Evolutionary conservation across 2,797 vertebrate species (phyloP), one percentile per base, ranked within the genome.

Genomic region (Mastacembelus armatus): DNA sequence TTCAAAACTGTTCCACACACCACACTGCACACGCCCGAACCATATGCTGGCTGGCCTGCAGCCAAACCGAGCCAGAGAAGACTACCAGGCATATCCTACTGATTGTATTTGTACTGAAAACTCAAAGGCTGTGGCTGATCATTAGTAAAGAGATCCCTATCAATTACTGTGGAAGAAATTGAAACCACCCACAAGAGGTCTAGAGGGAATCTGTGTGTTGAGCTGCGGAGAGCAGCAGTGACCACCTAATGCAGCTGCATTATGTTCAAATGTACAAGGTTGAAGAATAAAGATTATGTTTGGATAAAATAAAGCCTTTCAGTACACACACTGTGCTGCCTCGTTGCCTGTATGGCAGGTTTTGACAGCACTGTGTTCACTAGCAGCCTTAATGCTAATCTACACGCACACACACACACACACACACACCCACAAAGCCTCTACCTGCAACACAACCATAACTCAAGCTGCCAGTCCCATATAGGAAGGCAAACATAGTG

Each of bases 121-220:
- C 73, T 67, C 86, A 56, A 71, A 55, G 74, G 58, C 83, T 69
- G 71, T 40, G 77, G 87, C 80, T 57, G 70, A 85, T 90, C 83
- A 77, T 91, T 90, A 89, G 81, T 68, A 83, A 89, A 83, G 62
- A 90, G 81, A 90, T 83, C 80, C 80, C 81, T 86, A 88, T 87
- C 86, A 80, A 83, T 92, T 88, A 90, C 85, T 60, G 57, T 54
- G 57, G 66, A 66, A 65, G 61, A 78, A 74, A 85, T 48, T 73
- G 69, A 80, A 80, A 66, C 62, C 66, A 26, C 74, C 71, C 74
- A 66, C 85, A 82, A 74, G 42, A 18, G 11, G 77, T 75, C 77
- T 68, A 14, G 29, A 11, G 71, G 76, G 78, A 83, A 67, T 30
- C 2, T 12, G 55, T 30, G 42, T 58, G 52, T 52, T 70, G 74